Conservation (phyloP, 2,888 invertebrate species). For the Artemia sinica region DNA sequence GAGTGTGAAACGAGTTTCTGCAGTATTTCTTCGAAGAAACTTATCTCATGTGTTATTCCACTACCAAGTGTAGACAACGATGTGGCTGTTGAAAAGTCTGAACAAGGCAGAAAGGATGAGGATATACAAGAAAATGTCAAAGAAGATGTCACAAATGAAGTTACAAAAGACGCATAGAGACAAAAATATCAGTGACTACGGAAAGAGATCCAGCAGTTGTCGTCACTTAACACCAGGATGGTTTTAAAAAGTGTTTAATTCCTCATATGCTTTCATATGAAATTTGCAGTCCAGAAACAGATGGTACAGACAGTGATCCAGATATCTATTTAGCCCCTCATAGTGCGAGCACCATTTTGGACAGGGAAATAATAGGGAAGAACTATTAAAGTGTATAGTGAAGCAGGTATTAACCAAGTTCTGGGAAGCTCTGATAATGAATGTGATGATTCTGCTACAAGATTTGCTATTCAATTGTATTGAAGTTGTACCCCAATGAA, state of each 20-base stretch:
- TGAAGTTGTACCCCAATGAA: not conserved
- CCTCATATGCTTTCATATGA: slow-evolving; percentile 62
- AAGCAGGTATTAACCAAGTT: not conserved
- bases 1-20: not conserved
- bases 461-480: slow-evolving; percentile 31
- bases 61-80: not conserved
- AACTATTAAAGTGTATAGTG: not conserved
- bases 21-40: not conserved
- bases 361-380: slow-evolving; percentile 3
- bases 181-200: slow-evolving; percentile 37
- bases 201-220: slow-evolving; percentile 26
- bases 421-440: slow-evolving; percentile 7
- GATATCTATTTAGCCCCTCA: slow-evolving; percentile 72
- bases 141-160: not conserved
- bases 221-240: slow-evolving; percentile 34
- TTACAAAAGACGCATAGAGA: slow-evolving; percentile 30
- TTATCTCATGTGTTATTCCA: not conserved
- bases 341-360: slow-evolving; percentile 20
- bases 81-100: not conserved
- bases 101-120: too few species aligned
- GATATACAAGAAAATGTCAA: too few species aligned
- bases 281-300: slow-evolving; percentile 72
- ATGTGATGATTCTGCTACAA: slow-evolving; percentile 1
- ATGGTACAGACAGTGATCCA: slow-evolving; percentile 74
- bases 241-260: slow-evolving; percentile 30